Conservation (phyloP, 30 jellyfish, hydroid and myxozoan species). For the Hydra vulgaris region DNA sequence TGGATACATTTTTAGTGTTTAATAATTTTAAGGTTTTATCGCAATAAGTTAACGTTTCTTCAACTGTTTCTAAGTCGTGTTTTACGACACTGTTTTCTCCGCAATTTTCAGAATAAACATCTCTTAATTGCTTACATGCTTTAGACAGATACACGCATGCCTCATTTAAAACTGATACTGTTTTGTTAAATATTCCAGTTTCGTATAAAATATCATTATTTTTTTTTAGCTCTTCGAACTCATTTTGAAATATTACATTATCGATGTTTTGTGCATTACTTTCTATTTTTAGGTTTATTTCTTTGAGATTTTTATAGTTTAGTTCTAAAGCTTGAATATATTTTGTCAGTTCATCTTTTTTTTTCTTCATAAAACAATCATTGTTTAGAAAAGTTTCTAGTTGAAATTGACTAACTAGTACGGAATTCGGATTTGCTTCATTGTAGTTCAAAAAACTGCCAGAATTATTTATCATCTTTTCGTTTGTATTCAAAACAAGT, state of each 20-base stretch:
- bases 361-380: not conserved
- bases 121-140: not conserved
- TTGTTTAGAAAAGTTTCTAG: not conserved
- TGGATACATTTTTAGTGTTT: not conserved
- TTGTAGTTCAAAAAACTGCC: not conserved
- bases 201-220: not conserved
- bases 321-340: not conserved
- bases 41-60: not conserved
- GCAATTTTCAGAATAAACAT: constrained; percentile 1
- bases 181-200: not conserved
- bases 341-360: not conserved
- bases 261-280: not conserved
- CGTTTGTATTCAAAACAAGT: not conserved
- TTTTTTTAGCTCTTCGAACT: not conserved
- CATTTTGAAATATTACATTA: not conserved
- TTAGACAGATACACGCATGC: not conserved
- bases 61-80: constrained; percentile 3
- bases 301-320: not conserved
- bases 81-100: not conserved
- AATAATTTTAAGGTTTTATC: not conserved
- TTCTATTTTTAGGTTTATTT: too few species aligned
- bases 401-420: not conserved
- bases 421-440: not conserved
- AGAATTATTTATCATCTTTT: not conserved
- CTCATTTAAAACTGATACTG: not conserved